A percentile compares a stretch with the other conserved stretches of the same genome.
Evolutionary conservation across 2,113 vertebrate genomes (phyloP).

Genomic region (Odobenus rosmarus): DNA sequence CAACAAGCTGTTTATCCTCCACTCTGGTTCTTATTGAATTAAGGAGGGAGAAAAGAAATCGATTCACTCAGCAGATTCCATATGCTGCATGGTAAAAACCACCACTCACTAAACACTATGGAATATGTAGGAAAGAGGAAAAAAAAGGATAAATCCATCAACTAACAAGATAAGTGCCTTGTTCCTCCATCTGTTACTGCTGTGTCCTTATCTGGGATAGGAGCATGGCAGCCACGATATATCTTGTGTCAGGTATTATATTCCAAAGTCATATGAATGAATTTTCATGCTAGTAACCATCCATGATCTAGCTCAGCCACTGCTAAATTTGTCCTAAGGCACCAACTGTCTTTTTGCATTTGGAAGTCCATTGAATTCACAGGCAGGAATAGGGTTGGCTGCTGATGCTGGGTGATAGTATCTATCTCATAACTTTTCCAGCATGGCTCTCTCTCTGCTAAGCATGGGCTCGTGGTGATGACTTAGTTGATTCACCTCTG

Average conservation of each 20-base stretch:
- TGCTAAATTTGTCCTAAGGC: constrained; percentile 75
- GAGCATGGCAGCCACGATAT: constrained; percentile 84
- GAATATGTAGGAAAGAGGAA: constrained; percentile 87
- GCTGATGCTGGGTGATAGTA: not conserved
- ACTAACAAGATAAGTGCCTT: constrained; percentile 90
- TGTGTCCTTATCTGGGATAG: constrained; percentile 89
- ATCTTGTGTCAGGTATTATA: constrained; percentile 90
- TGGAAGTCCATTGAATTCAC: constrained; percentile 59
- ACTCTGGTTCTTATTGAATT: constrained; percentile 87
- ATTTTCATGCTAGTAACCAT: constrained; percentile 82
- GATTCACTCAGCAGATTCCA: constrained; percentile 85
- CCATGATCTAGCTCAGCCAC: constrained; percentile 68
- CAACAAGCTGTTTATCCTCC: constrained; percentile 87
- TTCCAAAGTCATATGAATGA: constrained; percentile 87
- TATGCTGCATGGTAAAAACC: constrained; percentile 82
- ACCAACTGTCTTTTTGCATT: constrained; percentile 69
- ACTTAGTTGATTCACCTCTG: not conserved
- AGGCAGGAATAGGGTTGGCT: not conserved
- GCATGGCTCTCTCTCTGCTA: fast-evolving
- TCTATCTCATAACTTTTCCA: not conserved
- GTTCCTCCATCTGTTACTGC: constrained; percentile 90
- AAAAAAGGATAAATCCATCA: constrained; percentile 88
- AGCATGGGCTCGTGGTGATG: not conserved
- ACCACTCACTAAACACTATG: constrained; percentile 81
- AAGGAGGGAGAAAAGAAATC: constrained; percentile 85